Evolutionary conservation across 2,888 invertebrate species (phyloP), one percentile per base, ranked within the genome.

Genomic region (Ferdinandea cuprea): DNA sequence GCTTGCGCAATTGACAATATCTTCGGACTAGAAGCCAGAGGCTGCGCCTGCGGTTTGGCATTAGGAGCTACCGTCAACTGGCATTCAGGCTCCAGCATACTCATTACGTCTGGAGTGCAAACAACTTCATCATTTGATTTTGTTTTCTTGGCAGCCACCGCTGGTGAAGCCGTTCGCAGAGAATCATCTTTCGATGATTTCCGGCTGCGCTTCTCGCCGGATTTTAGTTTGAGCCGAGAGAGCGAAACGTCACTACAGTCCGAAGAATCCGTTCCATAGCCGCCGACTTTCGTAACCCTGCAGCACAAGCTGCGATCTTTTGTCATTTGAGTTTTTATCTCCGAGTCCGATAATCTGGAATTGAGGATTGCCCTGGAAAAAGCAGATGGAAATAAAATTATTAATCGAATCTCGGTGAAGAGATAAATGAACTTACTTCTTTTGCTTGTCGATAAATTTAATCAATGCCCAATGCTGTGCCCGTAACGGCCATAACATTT

Each of bases 401-500:
- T 6, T 13, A 8, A 13, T n/a, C 6, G 4, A 21, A 13, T 3
- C 6, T 19, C n/a, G n/a, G n/a, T n/a, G n/a, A n/a, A n/a, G 7
- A 9, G 9, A n/a, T n/a, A n/a, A 3, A 0, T 9, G 9, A 56
- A 87, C 88, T 87, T 73, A 90, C 90, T 86, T 88, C 42, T 90
- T 93, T 87, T 93, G 93, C 48, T 93, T 91, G 85, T 93, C 92
- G 85, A 94, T 93, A 88, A 93, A 95, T 74, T 95, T 93, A 81
- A 94, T 91, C 7, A 95, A 91, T 40, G 95, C 95, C 93, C 95
- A 94, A 87, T 95, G 95, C 32, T 93, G 90, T n/a, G 95, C 94
- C 32, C 95, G 92, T 15, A 94, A 89, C 25, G 93, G 93, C 91
- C 93, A 94, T 30, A 96, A 88, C 87, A 94, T 94, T 74, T 91